Evolutionary conservation across 2,888 invertebrate genomes (phyloP).

Genomic region (Caenorhabditis sp.): DNA sequence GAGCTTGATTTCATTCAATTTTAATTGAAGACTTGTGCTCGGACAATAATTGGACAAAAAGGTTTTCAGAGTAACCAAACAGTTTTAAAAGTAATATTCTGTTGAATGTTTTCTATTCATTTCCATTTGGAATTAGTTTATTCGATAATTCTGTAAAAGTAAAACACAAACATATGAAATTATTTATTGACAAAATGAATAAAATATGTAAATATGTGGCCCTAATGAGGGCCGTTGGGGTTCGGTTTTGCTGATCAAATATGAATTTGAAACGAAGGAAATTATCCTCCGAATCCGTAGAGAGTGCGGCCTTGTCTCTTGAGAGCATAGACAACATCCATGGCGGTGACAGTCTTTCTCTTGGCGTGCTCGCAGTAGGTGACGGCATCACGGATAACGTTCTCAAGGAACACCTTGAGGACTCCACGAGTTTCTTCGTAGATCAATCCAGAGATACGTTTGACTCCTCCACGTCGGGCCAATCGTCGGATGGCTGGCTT

Average conservation of each 20-base stretch:
- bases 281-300: slow-evolving; percentile 76
- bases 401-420: slow-evolving; percentile 80
- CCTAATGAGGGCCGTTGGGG: too few relatives aligned
- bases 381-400: slow-evolving; percentile 84
- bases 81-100: too few relatives aligned
- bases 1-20: too few relatives aligned
- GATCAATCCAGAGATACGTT: slow-evolving; percentile 63
- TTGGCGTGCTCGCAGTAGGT: slow-evolving; percentile 88
- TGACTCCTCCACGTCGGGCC: slow-evolving; percentile 71
- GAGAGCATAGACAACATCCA: slow-evolving; percentile 86
- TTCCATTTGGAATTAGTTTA: too few relatives aligned
- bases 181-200: too few relatives aligned
- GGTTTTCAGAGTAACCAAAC: too few relatives aligned
- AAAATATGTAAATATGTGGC: too few relatives aligned
- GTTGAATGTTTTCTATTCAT: too few relatives aligned
- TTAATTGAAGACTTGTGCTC: too few relatives aligned
- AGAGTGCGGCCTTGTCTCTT: slow-evolving; percentile 84
- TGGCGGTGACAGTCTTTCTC: slow-evolving; percentile 85
- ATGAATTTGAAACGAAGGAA: too few relatives aligned
- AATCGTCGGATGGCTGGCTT: slow-evolving; percentile 70
- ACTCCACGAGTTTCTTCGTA: slow-evolving; percentile 45
- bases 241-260: too few relatives aligned
- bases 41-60: too few relatives aligned
- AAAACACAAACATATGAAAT: background rate
- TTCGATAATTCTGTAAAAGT: background rate